Evolutionary conservation across 2,888 invertebrate species (phyloP).

Genomic region (Trichopria drosophilae): DNA sequence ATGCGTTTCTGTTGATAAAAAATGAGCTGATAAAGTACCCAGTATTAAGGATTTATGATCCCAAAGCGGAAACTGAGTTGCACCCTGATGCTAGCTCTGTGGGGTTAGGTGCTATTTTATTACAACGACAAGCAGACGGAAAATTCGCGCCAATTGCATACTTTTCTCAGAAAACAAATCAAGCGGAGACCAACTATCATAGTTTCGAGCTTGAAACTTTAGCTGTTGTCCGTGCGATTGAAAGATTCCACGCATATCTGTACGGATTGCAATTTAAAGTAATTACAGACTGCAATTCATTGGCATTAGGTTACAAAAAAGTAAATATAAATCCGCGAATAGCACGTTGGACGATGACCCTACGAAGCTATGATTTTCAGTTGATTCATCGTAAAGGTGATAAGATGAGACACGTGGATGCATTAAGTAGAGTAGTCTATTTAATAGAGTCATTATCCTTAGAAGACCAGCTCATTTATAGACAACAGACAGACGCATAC

Average conservation of each 20-base stretch:
- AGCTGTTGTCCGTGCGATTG: conserved; percentile 28
- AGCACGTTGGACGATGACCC: conserved; percentile 38
- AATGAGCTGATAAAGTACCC: neutral
- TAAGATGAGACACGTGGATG: conserved; percentile 40
- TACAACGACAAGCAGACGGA: conserved; percentile 15
- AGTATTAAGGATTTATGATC: conserved; percentile 13
- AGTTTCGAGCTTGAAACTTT: conserved; percentile 30
- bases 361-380: conserved; percentile 36
- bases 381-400: conserved; percentile 34
- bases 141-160: too few species aligned
- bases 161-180: conserved; percentile 25
- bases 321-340: conserved; percentile 43
- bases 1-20: neutral
- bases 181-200: conserved; percentile 14
- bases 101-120: conserved; percentile 8
- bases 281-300: conserved; percentile 41
- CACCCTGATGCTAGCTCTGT: conserved; percentile 4
- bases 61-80: too few species aligned
- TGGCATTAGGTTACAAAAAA: conserved; percentile 40
- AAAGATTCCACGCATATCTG: conserved; percentile 30
- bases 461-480: too few species aligned
- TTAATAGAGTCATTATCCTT: too few species aligned
- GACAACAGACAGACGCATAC: too few species aligned
- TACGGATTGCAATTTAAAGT: conserved; percentile 28
- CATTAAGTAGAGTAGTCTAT: conserved; percentile 28